Evolutionary conservation across 2,888 invertebrate species (phyloP), one percentile per base, ranked within the genome.

Genomic region (Acleris emargana): DNA sequence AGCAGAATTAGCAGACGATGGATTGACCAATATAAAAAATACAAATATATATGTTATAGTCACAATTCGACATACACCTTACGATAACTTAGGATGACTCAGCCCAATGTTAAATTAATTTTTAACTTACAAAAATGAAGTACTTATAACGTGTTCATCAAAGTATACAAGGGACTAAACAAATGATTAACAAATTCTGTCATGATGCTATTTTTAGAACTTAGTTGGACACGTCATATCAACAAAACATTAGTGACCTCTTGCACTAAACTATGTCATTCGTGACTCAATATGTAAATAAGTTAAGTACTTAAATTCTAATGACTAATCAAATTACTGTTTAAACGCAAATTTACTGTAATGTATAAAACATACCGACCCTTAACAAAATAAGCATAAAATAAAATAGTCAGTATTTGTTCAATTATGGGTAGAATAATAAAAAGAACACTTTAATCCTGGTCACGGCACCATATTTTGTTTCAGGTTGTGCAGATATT

Each of bases 231-330:
- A 20, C 32, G 58, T 58, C 58, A 58, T 25, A 7, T 47, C 13
- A 11, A 57, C 57, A 45, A 17, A 57, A 64, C 64, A 57, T 57
- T 49, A 25, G 28, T 57, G 60, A 66, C 60, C 60, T 64, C 58
- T 57, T 60, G 64, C 54, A 62, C 47, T 60, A 53, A 57, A 45
- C 57, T 66, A 38, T 66, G 60, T 66, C 66, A 66, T 57, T 32
- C 43, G 18, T 61, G 60, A 66, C 51, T 61, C 66, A 66, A 9
- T 25, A 55, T 54, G 58, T 51, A 55, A 55, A 60, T 55, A 28
- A 25, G 16, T 25, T 53, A 45, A 53, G 17, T n/a, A 32, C 5
- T 58, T 28, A 22, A 49, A 45, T 20, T n/a, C 4, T 45, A 25
- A 57, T 55, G 43, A 43, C 5, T 38, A 52, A 28, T 53, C 17